Conservation (phyloP, 1,140 invertebrate species). For the Papilio dardanus region DNA sequence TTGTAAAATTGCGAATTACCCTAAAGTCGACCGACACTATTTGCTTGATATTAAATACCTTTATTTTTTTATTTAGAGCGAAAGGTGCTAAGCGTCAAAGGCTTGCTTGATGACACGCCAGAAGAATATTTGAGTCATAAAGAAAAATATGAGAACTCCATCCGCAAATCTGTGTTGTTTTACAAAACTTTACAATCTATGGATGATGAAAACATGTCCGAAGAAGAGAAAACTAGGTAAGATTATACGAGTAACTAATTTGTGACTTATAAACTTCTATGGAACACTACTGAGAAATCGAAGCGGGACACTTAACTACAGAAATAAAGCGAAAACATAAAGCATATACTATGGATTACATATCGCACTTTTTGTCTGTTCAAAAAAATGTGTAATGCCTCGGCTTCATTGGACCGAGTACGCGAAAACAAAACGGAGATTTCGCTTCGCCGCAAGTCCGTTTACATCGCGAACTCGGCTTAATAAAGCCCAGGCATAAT, state of each 20-base stretch:
- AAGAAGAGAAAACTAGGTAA: slow-evolving; percentile 84
- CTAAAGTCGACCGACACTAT: background rate
- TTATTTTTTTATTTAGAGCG: slow-evolving; percentile 83
- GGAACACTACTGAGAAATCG: background rate
- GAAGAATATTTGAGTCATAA: slow-evolving; percentile 92
- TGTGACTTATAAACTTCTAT: background rate
- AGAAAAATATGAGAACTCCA: slow-evolving; percentile 90
- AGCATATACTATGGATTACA: no score
- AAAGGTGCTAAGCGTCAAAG: slow-evolving; percentile 87
- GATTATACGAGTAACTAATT: slow-evolving; percentile 22
- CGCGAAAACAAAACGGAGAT: no score
- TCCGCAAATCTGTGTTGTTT: slow-evolving; percentile 88
- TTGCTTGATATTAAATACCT: background rate
- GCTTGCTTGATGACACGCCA: slow-evolving; percentile 86
- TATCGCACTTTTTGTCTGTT: no score
- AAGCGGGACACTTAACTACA: background rate
- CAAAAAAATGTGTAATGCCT: no score
- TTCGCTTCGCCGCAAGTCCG: background rate
- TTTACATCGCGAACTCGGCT: no score
- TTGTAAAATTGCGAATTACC: background rate
- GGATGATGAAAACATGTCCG: slow-evolving; percentile 84
- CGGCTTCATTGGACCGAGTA: no score
- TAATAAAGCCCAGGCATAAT: no score
- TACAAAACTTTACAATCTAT: slow-evolving; percentile 86
- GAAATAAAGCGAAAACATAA: background rate